Evolutionary conservation across 2,888 invertebrate species (phyloP), one percentile per base, ranked within the genome.

Genomic region (Crossocerus cetratus): DNA sequence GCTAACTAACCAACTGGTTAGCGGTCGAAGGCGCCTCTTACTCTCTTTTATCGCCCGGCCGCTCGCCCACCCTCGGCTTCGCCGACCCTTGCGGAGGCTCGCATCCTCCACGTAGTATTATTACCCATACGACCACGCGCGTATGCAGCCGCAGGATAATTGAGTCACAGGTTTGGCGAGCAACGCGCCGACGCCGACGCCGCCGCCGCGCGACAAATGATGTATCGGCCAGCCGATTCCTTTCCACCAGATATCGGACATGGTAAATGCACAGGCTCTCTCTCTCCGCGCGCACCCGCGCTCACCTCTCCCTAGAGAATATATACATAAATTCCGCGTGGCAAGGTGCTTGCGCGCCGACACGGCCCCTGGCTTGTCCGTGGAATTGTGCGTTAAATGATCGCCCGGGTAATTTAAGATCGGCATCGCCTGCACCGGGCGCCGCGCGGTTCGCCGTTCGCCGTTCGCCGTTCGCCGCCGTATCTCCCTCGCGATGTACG

Each of bases 171-270:
- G 74, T 81, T 82, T 81, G 77, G 65, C 77, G 62, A 65, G 16
- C 67, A 75, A 77, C 77, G 32, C 32, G 8, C 2, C 23, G 3
- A 2, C 32, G 32, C 32, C 23, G 32, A 3, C 32, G 32, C 32
- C 32, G 32, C 3, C 32, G 32, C 32, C 32, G 32, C 32, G 68
- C 72, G 74, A 82, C 80, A 76, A 81, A 80, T 82, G 82, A 81
- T 78, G 76, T 77, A 82, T 81, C 81, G 79, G 69, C 56, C 55
- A 55, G 53, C 16, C 80, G 75, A 81, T 81, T 78, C 81, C 77
- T 86, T 87, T 86, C 78, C 79, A 84, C 78, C 77, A 83, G 87
- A 87, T 87, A 87, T 83, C 78, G 76, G 77, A 75, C 63, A 32
- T 58, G 64, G 71, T 64, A 53, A 78, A 69, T 58, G 59, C 61